phyloP scores from a whole-genome alignment of 2,888 invertebrate species.

The Keiferia lycopersicella region DNA sequence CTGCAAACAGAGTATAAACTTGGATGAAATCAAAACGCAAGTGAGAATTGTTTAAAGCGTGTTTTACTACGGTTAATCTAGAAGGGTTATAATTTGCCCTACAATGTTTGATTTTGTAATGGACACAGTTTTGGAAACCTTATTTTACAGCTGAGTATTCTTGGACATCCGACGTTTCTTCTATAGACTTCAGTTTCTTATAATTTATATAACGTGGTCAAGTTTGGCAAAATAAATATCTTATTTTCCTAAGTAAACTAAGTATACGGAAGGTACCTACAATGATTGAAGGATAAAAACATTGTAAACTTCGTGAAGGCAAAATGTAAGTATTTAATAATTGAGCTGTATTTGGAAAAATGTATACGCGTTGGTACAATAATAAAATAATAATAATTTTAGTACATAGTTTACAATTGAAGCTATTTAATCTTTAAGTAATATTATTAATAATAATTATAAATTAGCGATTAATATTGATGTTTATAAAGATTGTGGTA shows the following conservation, averaged over 20 bases:
- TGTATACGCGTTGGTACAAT: conserved; percentile 81
- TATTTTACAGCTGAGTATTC: too few species aligned
- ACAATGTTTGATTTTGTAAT: too few species aligned
- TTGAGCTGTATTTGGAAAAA: conserved; percentile 73
- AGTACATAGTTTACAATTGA: conserved; percentile 37
- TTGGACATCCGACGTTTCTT: too few species aligned
- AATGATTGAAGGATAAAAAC: background rate
- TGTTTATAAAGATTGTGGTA: conserved; percentile 47
- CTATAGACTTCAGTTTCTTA: too few species aligned
- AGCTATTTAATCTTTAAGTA: conserved; percentile 72
- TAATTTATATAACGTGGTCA: too few species aligned
- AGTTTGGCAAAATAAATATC: too few species aligned
- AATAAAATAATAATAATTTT: conserved; percentile 71
- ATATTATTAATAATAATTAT: conserved; percentile 44
- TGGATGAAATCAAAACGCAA: too few species aligned
- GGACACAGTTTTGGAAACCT: too few species aligned
- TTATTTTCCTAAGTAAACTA: background rate
- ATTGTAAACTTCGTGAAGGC: conserved; percentile 28
- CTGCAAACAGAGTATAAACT: too few species aligned
- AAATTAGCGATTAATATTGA: conserved; percentile 51
- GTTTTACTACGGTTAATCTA: too few species aligned
- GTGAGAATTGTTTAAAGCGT: too few species aligned
- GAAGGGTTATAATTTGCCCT: too few species aligned
- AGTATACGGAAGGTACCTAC: conserved; percentile 8
- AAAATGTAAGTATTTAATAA: conserved; percentile 13